phyloP scores from a whole-genome alignment of 2,113 vertebrate genomes.

The Gallinago undulata region DNA sequence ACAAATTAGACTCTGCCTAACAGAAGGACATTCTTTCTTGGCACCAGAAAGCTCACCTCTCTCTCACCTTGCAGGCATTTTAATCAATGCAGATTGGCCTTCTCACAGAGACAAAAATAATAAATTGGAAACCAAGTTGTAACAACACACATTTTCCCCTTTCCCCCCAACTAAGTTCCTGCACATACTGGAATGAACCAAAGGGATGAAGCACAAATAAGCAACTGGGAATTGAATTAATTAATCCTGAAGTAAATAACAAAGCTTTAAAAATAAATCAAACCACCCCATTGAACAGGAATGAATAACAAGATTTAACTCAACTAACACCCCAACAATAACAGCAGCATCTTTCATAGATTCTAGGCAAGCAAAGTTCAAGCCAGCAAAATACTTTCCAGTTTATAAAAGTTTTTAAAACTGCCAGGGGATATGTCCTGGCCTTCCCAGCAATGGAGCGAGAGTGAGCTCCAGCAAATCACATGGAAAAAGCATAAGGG shows the following conservation, averaged over 20 bases:
- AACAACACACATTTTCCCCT: neutral
- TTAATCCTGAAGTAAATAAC: neutral
- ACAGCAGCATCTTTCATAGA: slow-evolving; percentile 23
- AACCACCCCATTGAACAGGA: neutral
- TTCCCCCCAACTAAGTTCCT: neutral
- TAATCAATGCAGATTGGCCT: slow-evolving; percentile 5
- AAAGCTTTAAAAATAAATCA: neutral
- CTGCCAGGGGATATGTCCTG: slow-evolving; percentile 65
- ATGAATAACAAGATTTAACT: slow-evolving; percentile 10
- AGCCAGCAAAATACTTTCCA: slow-evolving; percentile 76
- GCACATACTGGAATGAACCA: neutral
- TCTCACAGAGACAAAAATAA: slow-evolving; percentile 33
- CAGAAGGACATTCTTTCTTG: neutral
- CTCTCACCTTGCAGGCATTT: slow-evolving; percentile 17
- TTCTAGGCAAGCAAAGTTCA: slow-evolving; percentile 36
- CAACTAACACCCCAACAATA: slow-evolving; percentile 14
- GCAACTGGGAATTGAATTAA: neutral
- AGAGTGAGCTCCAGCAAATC: slow-evolving; percentile 47
- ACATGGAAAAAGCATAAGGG: slow-evolving; percentile 64
- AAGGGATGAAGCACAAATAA: neutral
- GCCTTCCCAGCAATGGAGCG: slow-evolving; percentile 43
- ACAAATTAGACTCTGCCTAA: neutral
- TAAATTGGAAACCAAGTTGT: slow-evolving; percentile 7
- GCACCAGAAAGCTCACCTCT: neutral
- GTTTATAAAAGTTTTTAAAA: slow-evolving; percentile 70